These are phyloP conservation scores for Hystrix brachyura DNA, from an alignment of 2,113 vertebrate genomes.

Conservation along the genomic window DNA sequence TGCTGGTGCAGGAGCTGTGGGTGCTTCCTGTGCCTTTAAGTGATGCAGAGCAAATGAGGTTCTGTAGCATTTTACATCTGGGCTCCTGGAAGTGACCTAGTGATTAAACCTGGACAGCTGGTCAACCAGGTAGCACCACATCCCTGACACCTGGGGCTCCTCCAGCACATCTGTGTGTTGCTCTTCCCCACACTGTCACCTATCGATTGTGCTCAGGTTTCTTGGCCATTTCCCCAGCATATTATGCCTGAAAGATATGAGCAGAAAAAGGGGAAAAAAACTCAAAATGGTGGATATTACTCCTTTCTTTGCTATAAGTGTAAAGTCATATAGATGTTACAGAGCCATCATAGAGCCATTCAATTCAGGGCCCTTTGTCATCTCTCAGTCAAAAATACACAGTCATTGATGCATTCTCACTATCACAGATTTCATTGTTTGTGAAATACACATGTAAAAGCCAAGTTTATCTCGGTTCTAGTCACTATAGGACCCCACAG, in stretches of 20 bases:
- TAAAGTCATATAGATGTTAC: slow-evolving; percentile 6
- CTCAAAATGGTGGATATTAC: not conserved
- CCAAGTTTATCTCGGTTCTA: not conserved
- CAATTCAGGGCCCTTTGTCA: not conserved
- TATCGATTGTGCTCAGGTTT: not conserved
- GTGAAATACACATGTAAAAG: not conserved
- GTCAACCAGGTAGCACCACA: not conserved
- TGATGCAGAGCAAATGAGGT: not conserved
- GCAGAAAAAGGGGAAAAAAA: not conserved
- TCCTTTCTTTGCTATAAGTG: not conserved
- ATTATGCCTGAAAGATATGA: not conserved
- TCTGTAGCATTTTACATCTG: not conserved
- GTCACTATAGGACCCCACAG: not conserved
- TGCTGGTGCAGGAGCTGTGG: not conserved
- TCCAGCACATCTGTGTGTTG: not conserved
- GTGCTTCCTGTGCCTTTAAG: not conserved
- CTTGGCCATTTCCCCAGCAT: not conserved
- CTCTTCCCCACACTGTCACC: not conserved
- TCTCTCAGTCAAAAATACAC: slow-evolving; percentile 6
- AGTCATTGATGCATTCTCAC: not conserved
- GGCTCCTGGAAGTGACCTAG: not conserved
- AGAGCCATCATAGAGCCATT: not conserved
- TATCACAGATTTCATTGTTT: not conserved
- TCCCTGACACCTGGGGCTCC: too few relatives aligned
- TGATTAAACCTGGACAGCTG: not conserved